Conservation (phyloP, 2,113 vertebrate genomes). For the Ceyx margarethae region DNA sequence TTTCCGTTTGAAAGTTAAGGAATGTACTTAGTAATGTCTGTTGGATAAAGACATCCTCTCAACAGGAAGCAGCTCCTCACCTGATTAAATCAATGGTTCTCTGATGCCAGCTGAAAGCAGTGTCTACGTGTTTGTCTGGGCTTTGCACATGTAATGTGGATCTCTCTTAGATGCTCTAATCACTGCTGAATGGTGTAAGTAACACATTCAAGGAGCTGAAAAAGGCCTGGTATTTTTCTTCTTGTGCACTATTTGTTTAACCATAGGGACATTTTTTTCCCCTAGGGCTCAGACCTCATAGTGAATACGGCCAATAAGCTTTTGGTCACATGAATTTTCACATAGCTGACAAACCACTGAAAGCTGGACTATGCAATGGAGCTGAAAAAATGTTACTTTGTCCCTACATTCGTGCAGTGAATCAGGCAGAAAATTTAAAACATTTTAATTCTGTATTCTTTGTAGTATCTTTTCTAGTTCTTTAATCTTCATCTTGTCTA, state of each 20-base stretch:
- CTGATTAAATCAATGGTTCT: not conserved
- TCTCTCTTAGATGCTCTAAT: not conserved
- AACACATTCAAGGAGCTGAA: not conserved
- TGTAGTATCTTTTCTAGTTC: not conserved
- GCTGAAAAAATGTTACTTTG: not conserved
- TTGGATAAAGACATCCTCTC: not conserved
- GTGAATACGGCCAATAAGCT: not conserved
- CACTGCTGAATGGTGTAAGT: not conserved
- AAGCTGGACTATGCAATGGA: not conserved
- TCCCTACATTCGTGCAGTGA: not conserved
- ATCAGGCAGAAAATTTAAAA: not conserved
- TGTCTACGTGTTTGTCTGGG: not conserved
- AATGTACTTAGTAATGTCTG: not conserved
- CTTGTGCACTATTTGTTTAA: not conserved
- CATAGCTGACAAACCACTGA: not conserved
- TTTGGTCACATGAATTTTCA: not conserved
- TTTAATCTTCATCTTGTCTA: not conserved
- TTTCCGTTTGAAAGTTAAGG: not conserved
- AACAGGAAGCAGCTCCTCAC: not conserved
- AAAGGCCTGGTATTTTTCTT: not conserved
- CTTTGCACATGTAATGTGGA: fast-evolving
- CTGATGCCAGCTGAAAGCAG: not conserved
- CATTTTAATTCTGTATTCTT: not conserved
- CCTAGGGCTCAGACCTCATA: not conserved
- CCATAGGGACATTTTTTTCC: not conserved